These are phyloP conservation scores for Oryzias celebensis DNA, from an alignment of 2,113 vertebrate species.

Conservation along the genomic window DNA sequence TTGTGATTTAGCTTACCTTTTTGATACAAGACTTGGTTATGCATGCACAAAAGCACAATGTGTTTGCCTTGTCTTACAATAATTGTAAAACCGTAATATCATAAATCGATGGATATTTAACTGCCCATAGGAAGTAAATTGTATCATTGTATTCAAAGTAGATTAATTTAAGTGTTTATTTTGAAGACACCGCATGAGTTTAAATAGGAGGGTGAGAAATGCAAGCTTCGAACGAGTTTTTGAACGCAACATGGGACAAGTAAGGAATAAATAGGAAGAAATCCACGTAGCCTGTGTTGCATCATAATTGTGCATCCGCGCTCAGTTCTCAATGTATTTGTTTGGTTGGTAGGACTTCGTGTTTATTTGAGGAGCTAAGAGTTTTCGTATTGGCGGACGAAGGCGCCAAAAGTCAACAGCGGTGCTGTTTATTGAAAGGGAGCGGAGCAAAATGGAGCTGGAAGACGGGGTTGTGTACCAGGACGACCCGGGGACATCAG, in stretches of 20 bases:
- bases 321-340: conserved; percentile 40
- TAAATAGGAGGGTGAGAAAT: fast-evolving
- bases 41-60: too few species aligned
- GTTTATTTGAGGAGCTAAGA: conserved; percentile 1
- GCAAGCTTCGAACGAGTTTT: background rate
- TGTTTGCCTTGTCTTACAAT: too few species aligned
- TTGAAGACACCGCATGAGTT: background rate
- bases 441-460: conserved; percentile 77
- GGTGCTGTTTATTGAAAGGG: conserved; percentile 35
- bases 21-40: too few species aligned
- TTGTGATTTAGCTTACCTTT: too few species aligned
- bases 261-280: conserved; percentile 58
- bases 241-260: conserved; percentile 60
- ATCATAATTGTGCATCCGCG: conserved; percentile 31
- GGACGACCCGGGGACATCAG: conserved; percentile 93
- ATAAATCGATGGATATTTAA: too few species aligned
- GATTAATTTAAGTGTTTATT: too few species aligned
- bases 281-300: conserved; percentile 64
- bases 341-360: conserved; percentile 19
- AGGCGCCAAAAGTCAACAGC: conserved; percentile 3
- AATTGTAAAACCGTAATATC: too few species aligned
- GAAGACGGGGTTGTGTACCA: conserved; percentile 93
- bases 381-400: conserved; percentile 46
- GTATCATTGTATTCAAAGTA: too few species aligned
- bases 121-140: too few species aligned